phyloP scores from a whole-genome alignment of 2,113 vertebrate genomes.

The Nibea albiflora region DNA sequence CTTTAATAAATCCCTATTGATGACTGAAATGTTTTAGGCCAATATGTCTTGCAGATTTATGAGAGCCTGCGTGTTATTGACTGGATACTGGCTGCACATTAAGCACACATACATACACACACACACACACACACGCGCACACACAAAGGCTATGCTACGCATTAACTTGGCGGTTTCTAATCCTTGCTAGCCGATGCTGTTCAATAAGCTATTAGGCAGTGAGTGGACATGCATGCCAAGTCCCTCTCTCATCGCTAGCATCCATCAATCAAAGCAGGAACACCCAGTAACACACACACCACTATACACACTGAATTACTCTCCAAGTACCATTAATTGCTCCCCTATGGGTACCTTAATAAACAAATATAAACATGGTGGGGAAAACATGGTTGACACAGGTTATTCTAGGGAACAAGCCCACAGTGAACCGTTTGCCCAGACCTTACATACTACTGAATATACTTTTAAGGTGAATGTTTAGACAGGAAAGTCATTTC shows the following conservation, averaged over 20 bases:
- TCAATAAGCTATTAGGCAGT: constrained; percentile 85
- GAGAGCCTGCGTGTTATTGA: constrained; percentile 64
- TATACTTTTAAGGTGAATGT: background rate
- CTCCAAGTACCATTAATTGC: constrained; percentile 17
- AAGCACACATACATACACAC: constrained; percentile 54
- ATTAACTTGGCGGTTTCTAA: constrained; percentile 81
- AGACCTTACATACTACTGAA: background rate
- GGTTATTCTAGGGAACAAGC: background rate
- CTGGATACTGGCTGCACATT: constrained; percentile 71
- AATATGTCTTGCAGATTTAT: constrained; percentile 78
- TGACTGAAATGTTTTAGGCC: constrained; percentile 80
- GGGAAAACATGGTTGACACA: background rate
- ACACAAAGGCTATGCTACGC: constrained; percentile 18
- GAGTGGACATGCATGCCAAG: constrained; percentile 81
- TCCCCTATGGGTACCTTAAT: constrained; percentile 26
- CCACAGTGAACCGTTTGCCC: background rate
- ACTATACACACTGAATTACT: constrained; percentile 37
- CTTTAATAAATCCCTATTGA: constrained; percentile 79
- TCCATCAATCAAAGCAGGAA: constrained; percentile 78
- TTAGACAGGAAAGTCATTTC: background rate
- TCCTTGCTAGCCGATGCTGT: constrained; percentile 74
- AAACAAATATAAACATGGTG: constrained; percentile 15
- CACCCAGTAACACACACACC: constrained; percentile 47
- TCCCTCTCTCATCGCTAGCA: constrained; percentile 63
- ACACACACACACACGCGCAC: background rate